These are phyloP conservation scores for Syrrhaptes paradoxus DNA, from an alignment of 2,113 vertebrate species.

Conservation along the genomic window DNA sequence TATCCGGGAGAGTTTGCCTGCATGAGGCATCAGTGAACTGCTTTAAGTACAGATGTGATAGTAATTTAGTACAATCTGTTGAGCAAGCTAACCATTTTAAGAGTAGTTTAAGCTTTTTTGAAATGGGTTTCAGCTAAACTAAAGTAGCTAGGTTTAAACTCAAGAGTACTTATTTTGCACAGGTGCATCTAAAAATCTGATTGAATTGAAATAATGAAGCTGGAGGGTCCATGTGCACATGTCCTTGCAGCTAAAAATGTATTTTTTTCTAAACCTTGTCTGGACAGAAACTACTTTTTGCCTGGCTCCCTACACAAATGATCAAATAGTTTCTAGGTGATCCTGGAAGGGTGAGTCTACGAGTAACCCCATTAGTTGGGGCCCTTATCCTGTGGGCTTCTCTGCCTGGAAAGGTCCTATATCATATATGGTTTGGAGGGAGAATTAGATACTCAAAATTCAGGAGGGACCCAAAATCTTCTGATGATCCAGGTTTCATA, in stretches of 20 bases:
- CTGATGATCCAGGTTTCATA: not conserved
- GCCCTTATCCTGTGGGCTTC: not conserved
- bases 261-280: not conserved
- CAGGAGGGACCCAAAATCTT: not conserved
- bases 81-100: not conserved
- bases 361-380: not conserved
- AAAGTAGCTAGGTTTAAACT: not conserved
- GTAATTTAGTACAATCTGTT: not conserved
- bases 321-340: not conserved
- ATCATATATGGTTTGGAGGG: not conserved
- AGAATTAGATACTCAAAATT: not conserved
- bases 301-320: not conserved
- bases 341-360: not conserved
- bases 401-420: not conserved
- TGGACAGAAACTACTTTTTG: not conserved
- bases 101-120: not conserved
- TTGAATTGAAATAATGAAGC: not conserved
- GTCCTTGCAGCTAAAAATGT: not conserved
- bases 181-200: not conserved
- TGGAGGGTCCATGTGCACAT: not conserved
- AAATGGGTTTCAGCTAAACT: not conserved
- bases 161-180: accelerated
- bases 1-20: not conserved
- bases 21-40: not conserved
- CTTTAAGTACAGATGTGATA: not conserved